These are phyloP conservation scores for Syngnathoides biaculeatus DNA, from an alignment of 2,113 vertebrate species.

Conservation along the genomic window DNA sequence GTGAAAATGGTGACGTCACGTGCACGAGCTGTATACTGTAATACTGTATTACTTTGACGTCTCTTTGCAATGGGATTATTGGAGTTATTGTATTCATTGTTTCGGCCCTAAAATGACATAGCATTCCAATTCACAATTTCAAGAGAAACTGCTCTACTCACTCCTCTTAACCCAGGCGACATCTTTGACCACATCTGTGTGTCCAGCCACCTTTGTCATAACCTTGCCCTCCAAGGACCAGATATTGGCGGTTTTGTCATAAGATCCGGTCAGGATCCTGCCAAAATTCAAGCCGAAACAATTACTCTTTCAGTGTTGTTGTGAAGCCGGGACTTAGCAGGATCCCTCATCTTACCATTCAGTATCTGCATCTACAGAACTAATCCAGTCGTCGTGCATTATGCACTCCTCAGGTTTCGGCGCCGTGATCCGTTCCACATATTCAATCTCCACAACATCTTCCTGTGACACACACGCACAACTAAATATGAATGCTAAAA, in stretches of 20 bases:
- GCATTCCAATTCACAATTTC: neutral
- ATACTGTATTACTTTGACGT: neutral
- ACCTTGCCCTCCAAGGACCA: conserved; percentile 93
- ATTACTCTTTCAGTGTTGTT: neutral
- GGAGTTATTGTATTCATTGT: neutral
- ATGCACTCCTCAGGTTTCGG: conserved; percentile 94
- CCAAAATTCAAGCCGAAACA: neutral
- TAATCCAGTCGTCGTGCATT: conserved; percentile 98
- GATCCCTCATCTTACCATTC: conserved; percentile 80
- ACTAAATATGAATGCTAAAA: neutral
- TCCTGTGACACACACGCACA: conserved; percentile 75
- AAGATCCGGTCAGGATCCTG: conserved; percentile 95
- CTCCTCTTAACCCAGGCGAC: conserved; percentile 94
- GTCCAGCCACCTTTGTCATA: conserved; percentile 83
- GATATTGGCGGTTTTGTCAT: conserved; percentile 90
- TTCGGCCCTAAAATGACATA: neutral
- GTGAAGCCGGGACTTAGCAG: neutral
- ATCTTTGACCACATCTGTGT: conserved; percentile 93
- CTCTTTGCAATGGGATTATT: neutral
- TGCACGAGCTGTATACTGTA: too few species aligned
- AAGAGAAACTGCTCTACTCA: conserved; percentile 40
- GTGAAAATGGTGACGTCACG: too few species aligned
- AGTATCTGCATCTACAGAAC: conserved; percentile 81
- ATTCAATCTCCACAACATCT: conserved; percentile 95
- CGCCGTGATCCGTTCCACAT: conserved; percentile 88